Evolutionary conservation across 2,113 vertebrate species (phyloP).

Genomic region (Glareola pratincola): DNA sequence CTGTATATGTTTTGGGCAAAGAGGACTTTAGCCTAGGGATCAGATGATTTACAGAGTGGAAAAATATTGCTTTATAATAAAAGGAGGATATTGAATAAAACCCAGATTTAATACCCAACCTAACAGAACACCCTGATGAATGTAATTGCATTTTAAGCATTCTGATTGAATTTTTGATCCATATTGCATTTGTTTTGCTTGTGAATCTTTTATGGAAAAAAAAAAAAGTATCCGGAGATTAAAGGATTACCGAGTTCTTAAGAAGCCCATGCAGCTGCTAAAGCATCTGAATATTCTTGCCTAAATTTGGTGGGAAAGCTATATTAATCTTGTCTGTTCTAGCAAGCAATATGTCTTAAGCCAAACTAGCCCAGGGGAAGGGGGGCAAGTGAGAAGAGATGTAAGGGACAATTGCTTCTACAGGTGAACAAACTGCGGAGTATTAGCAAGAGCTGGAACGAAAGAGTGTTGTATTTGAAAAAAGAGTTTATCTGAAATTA

Average conservation of each 20-base stretch:
- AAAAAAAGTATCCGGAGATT: constrained; percentile 78
- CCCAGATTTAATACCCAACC: constrained; percentile 79
- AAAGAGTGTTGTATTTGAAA: constrained; percentile 6
- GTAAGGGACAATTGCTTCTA: constrained; percentile 6
- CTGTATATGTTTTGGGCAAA: constrained; percentile 59
- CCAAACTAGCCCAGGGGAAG: background rate
- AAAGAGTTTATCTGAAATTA: constrained; percentile 8
- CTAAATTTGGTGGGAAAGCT: constrained; percentile 69
- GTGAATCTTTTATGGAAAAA: constrained; percentile 75
- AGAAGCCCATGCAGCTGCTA: constrained; percentile 77
- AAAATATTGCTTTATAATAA: constrained; percentile 83
- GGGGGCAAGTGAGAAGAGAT: background rate
- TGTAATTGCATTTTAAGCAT: constrained; percentile 86
- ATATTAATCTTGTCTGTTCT: constrained; percentile 59
- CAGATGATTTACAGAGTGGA: constrained; percentile 79
- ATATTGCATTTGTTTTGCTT: constrained; percentile 84
- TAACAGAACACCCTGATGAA: constrained; percentile 81
- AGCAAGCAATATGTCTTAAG: constrained; percentile 43
- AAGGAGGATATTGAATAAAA: constrained; percentile 83
- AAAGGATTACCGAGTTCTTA: constrained; percentile 84
- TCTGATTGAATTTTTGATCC: constrained; percentile 86
- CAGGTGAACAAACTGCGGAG: constrained; percentile 43
- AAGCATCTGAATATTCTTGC: constrained; percentile 76
- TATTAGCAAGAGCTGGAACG: background rate
- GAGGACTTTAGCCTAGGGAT: constrained; percentile 78